These are phyloP conservation scores for Prinia subflava DNA, from an alignment of 2,113 vertebrate species.

Conservation along the genomic window DNA sequence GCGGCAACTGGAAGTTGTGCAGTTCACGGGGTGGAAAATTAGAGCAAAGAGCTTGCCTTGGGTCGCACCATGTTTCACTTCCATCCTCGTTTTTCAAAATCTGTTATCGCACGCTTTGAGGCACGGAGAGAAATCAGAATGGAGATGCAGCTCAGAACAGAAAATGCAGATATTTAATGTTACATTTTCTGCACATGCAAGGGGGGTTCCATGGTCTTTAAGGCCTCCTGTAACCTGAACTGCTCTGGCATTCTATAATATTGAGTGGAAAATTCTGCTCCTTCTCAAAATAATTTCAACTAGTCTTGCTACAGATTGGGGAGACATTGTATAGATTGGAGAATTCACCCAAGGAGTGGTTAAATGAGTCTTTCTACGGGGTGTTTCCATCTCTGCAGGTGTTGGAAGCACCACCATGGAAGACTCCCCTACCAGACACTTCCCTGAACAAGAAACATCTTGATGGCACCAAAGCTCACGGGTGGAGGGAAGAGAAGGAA, in stretches of 20 bases:
- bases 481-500: neutral
- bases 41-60: conserved; percentile 38
- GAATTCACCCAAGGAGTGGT: neutral
- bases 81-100: neutral
- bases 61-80: neutral
- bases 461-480: accelerated
- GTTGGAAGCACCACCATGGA: accelerated
- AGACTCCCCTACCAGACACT: neutral
- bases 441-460: accelerated
- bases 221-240: neutral
- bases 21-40: conserved; percentile 42
- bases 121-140: neutral
- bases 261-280: neutral
- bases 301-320: neutral
- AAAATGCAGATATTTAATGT: neutral
- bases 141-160: neutral
- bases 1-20: neutral
- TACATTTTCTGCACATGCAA: neutral
- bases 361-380: neutral
- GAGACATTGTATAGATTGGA: accelerated
- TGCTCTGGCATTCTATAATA: neutral
- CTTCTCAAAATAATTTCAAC: neutral
- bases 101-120: neutral
- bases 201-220: neutral
- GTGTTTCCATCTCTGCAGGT: neutral